These are phyloP conservation scores for Streptopelia turtur DNA, from an alignment of 2,797 vertebrate species.

Conservation along the genomic window DNA sequence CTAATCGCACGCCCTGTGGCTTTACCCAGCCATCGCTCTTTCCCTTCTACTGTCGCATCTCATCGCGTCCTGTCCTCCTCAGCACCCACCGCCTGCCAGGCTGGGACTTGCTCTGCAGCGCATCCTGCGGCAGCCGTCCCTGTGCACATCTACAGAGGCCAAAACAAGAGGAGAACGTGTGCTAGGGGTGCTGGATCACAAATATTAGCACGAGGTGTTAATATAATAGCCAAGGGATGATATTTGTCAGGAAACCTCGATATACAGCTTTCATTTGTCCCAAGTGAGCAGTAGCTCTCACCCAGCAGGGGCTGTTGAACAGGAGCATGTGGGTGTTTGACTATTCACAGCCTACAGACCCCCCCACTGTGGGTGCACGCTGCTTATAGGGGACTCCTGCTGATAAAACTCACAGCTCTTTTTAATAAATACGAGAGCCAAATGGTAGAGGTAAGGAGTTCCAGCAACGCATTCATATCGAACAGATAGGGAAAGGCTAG, in stretches of 20 bases:
- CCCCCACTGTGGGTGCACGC: not conserved
- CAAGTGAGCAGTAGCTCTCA: rapidly evolving
- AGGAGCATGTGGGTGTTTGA: rapidly evolving
- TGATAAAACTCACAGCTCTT: not conserved
- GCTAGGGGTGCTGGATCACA: not conserved
- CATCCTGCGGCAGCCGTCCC: slow-evolving; percentile 42
- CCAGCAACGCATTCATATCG: not conserved
- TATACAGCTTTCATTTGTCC: rapidly evolving
- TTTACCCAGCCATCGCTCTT: slow-evolving; percentile 27
- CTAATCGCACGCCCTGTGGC: slow-evolving; percentile 41
- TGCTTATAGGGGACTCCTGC: not conserved
- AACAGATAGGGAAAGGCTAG: not conserved
- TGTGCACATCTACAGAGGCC: not conserved
- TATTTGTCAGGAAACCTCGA: not conserved
- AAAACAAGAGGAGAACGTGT: not conserved
- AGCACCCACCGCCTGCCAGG: not conserved
- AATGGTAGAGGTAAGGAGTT: not conserved
- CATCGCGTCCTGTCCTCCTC: slow-evolving; percentile 30
- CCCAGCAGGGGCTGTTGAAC: not conserved
- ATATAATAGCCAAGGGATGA: not conserved
- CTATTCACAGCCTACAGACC: not conserved
- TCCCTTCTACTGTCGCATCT: slow-evolving; percentile 64
- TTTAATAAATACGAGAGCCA: not conserved
- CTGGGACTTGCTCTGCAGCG: slow-evolving; percentile 53
- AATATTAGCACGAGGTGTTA: not conserved